A percentile compares a stretch with the other conserved stretches of the same genome.
Evolutionary conservation across 2,888 invertebrate species (phyloP).

Genomic region (Xestia xanthographa): DNA sequence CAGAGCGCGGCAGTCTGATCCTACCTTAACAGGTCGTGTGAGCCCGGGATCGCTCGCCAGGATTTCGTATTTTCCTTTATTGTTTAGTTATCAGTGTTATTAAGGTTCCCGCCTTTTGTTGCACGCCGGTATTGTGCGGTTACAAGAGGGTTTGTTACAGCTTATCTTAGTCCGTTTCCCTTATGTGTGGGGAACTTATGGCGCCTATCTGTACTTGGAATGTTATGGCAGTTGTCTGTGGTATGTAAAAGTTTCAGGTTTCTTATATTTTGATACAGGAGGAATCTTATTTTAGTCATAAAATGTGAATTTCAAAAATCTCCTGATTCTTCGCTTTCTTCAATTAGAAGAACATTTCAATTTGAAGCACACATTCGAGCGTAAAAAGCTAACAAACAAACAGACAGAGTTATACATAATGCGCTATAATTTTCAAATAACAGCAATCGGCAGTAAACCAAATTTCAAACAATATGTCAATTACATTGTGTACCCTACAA

Average conservation of each 20-base stretch:
- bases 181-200: conserved; percentile 17
- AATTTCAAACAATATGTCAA: conserved; percentile 20
- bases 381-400: neutral
- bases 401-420: neutral
- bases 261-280: neutral
- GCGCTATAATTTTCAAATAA: conserved; percentile 19
- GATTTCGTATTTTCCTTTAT: conserved; percentile 54
- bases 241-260: neutral
- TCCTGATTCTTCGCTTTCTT: neutral
- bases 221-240: conserved; percentile 2
- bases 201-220: conserved; percentile 3
- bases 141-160: conserved; percentile 32
- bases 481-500: conserved; percentile 17
- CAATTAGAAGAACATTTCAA: neutral
- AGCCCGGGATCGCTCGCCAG: conserved; percentile 10
- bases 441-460: conserved; percentile 2
- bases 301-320: neutral
- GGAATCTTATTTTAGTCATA: neutral
- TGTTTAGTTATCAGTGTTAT: conserved; percentile 59
- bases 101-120: conserved; percentile 58
- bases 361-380: neutral
- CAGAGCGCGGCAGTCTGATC: neutral
- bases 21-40: conserved; percentile 26
- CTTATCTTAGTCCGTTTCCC: conserved; percentile 45
- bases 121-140: conserved; percentile 26